Evolutionary conservation across 2,888 invertebrate species (phyloP).

Genomic region (Cephus spinipes): DNA sequence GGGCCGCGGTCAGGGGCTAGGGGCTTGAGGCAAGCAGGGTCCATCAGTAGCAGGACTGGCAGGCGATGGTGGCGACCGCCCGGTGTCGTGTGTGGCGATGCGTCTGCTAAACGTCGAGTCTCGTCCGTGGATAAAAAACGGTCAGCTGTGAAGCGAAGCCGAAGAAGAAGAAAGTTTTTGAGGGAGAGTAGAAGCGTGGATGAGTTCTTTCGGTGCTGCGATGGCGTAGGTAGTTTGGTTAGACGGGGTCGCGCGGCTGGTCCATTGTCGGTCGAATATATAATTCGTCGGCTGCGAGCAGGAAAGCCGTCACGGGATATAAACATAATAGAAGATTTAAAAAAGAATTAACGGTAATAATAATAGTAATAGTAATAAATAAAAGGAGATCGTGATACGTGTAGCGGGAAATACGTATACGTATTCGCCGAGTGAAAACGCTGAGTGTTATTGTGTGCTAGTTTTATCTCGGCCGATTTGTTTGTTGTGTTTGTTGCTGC

Average conservation of each 20-base stretch:
- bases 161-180: slow-evolving; percentile 11
- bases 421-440: neutral
- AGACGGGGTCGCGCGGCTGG: neutral
- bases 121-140: slow-evolving; percentile 17
- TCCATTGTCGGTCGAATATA: neutral
- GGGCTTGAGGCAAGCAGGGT: slow-evolving; percentile 14
- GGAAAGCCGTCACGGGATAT: neutral
- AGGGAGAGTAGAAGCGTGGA: slow-evolving; percentile 22
- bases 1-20: slow-evolving; percentile 15
- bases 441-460: slow-evolving; percentile 12
- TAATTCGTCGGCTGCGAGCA: neutral
- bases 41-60: slow-evolving; percentile 29
- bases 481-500: slow-evolving; percentile 28
- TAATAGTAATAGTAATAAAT: neutral
- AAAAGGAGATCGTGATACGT: neutral
- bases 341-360: neutral
- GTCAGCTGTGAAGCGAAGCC: slow-evolving; percentile 11
- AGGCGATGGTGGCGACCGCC: slow-evolving; percentile 35
- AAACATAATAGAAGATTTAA: neutral
- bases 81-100: slow-evolving; percentile 33
- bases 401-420: neutral
- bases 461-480: slow-evolving; percentile 7
- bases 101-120: slow-evolving; percentile 26
- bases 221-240: slow-evolving; percentile 14
- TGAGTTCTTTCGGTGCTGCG: slow-evolving; percentile 18